Percentiles rank a stretch among this genome's conserved stretches.
Conservation (phyloP, 2,113 vertebrate species). For the Ifrita kowaldi region DNA sequence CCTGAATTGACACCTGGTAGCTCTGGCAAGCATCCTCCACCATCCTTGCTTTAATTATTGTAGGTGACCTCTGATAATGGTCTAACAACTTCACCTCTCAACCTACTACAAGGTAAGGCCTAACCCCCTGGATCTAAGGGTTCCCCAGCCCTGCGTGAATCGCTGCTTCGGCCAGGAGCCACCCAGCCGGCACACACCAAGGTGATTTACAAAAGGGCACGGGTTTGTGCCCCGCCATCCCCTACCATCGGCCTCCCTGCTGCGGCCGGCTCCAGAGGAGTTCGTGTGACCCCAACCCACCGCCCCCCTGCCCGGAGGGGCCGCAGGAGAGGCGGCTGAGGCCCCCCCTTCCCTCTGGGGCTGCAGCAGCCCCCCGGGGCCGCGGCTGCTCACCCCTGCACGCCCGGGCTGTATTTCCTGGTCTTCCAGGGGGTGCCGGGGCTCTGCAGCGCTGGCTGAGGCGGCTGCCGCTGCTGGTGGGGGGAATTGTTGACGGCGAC, state of each 20-base stretch:
- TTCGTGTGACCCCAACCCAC: background rate
- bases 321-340: background rate
- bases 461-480: conserved; percentile 61
- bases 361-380: background rate
- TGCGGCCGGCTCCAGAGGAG: background rate
- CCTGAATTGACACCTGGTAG: background rate
- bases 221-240: background rate
- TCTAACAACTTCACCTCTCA: background rate
- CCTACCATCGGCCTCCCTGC: background rate
- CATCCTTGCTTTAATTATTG: background rate
- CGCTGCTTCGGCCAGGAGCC: background rate
- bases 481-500: conserved; percentile 39
- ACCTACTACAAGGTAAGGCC: background rate
- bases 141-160: background rate
- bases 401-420: conserved; percentile 86
- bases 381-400: conserved; percentile 85
- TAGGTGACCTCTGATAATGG: accelerated
- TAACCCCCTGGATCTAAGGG: accelerated
- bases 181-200: background rate
- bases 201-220: background rate
- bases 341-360: background rate
- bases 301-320: accelerated
- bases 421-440: conserved; percentile 93
- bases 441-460: conserved; percentile 33
- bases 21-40: background rate